Conservation (phyloP, 2,797 vertebrate genomes). For the Morus bassanus region DNA sequence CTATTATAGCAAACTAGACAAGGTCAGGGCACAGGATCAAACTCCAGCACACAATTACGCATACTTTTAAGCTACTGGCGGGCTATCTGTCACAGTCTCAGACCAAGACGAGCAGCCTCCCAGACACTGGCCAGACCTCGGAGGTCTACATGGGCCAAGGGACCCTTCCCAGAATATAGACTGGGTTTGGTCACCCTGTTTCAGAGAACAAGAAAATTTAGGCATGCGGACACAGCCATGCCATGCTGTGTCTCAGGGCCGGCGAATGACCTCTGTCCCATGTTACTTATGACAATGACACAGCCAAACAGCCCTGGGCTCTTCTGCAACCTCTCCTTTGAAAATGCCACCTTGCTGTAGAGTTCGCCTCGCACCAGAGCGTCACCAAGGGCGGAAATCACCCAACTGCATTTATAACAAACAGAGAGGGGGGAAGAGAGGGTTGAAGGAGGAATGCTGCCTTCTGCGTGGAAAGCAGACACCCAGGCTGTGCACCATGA, state of each 20-base stretch:
- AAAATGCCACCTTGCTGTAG: not conserved
- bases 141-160: not conserved
- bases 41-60: not conserved
- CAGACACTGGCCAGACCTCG: not conserved
- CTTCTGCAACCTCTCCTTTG: not conserved
- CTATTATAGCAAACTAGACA: not conserved
- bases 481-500: not conserved
- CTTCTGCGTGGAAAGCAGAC: not conserved
- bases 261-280: rapidly evolving
- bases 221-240: rapidly evolving
- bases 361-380: not conserved
- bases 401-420: not conserved
- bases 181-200: not conserved
- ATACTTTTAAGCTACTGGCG: not conserved
- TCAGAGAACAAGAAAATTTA: not conserved
- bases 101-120: not conserved
- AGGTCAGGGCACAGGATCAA: slow-evolving; percentile 12
- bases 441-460: not conserved
- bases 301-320: not conserved
- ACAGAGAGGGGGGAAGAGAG: not conserved
- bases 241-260: not conserved
- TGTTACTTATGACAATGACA: not conserved
- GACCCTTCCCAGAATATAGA: not conserved
- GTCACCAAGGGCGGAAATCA: not conserved
- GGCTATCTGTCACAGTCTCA: not conserved